Evolutionary conservation across 2,888 invertebrate genomes (phyloP).

Genomic region (Dusona sp.): DNA sequence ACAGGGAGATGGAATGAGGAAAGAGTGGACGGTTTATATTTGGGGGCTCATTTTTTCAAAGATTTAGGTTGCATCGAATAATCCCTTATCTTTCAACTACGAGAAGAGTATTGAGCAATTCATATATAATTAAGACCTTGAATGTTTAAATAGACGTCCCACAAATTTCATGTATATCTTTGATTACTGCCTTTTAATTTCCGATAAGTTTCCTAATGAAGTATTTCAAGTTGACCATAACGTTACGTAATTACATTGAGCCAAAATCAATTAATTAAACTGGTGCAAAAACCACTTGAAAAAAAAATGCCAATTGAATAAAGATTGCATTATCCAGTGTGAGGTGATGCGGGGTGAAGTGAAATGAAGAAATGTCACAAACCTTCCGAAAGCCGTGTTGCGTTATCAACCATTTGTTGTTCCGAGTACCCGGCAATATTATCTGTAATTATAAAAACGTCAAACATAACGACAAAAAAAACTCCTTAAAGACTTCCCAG

Average conservation of each 20-base stretch:
- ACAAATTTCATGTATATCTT: no score
- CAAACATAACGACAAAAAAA: background rate
- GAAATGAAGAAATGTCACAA: background rate
- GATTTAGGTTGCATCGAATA: background rate
- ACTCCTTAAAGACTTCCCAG: no score
- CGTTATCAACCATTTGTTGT: conserved; percentile 66
- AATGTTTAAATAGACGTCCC: no score
- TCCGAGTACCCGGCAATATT: conserved; percentile 67
- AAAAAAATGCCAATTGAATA: background rate
- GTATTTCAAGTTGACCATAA: background rate
- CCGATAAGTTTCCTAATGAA: background rate
- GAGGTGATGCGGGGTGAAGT: background rate
- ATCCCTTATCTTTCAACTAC: background rate
- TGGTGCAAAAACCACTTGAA: no score
- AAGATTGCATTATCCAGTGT: background rate
- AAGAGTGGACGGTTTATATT: background rate
- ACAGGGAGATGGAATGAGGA: background rate
- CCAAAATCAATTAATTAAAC: background rate
- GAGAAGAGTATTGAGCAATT: background rate
- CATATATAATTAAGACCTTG: background rate
- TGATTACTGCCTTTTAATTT: background rate
- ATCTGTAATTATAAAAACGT: conserved; percentile 70
- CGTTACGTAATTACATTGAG: background rate
- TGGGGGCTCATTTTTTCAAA: background rate
- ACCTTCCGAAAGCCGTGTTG: conserved; percentile 73